Base-by-base conservation (phyloP, 2,113 vertebrate genomes). In the Leiothrix lutea region DNA sequence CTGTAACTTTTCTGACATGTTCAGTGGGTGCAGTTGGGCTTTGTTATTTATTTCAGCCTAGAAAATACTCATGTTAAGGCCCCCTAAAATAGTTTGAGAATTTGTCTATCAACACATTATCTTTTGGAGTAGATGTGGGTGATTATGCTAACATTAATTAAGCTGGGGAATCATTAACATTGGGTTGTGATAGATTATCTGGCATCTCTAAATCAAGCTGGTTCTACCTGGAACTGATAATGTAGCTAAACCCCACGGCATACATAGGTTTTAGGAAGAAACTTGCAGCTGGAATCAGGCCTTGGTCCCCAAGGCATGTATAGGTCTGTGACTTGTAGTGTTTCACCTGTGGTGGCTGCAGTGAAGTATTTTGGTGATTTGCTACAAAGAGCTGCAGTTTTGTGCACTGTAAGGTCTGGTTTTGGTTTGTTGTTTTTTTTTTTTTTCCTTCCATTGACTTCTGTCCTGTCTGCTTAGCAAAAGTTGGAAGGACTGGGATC, bases 381-480 rank as follows among this genome's bases (percentile, higher is more conserved):
- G 40, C 65, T 26, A 3, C 12, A 2, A 35, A 42, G 35, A 25
- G 51, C 25, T 50, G 44, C 13, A 74, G 3, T 38, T 78, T 66
- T 54, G 10, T 50, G 35, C 57, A 44, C 22, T 16, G 6, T 26
- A 24, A 38, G 9, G 58, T 94, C 94, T 77, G 21, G 2, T 12
- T 50, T 29, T 45, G 9, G 72, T 26, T 25, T 19, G 11, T 3
- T 4, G 3, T 2, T 38, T 53, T 4, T 57, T 35, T 35, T 2
- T 38, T 53, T 4, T 35, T 95, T 92, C 45, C 5, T 69, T 75
- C 1, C 44, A 51, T 62, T 74, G 12, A 45, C 61, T 95, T 94
- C 67, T 93, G 60, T 72, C 69, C 83, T 96, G 83, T 84, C 91
- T 93, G 92, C 84, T 79, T 66, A 86, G 92, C 64, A 86, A n/a